Evolutionary conservation across 92 coral and sea anemone species (phyloP), one percentile per base, ranked within the genome.

Genomic region (Anthopleura xanthogrammica): DNA sequence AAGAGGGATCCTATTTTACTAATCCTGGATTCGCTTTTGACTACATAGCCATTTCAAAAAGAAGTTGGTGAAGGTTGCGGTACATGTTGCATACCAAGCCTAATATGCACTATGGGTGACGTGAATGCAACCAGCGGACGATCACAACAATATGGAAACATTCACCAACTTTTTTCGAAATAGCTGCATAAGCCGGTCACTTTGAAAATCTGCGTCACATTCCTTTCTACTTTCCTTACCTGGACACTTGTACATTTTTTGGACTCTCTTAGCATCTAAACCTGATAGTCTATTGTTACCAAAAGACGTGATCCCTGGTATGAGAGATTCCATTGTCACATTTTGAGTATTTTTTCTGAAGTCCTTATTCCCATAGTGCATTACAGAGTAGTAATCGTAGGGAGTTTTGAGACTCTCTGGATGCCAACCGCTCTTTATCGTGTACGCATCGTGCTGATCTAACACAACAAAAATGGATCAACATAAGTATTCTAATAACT

Each of bases 301-400:
- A 87, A 95, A 95, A 62, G 43, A 72, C 77, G 82, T 85, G 23
- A 90, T 77, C 22, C 86, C 73, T 41, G 90, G 77, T 7, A 78
- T 79, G 78, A 83, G 82, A 36, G 98, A 92, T 14, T 80, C 83
- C 77, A 95, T 91, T 3, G 98, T 95, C 17, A 80, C 83, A 3
- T 9, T 22, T 5, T 14, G 16, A 7, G 10, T 9, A 3, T 57
- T 24, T 41, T 3, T 3, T 75, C 78, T 43, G 79, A 95, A 95
- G 79, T 95, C 98, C 60, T 79, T 77, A 16, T 90, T 83, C 0
- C 98, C 98, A 81, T 95, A 95, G 72, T 95, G 98, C 98, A 95
- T 95, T 52, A 95, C 88, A 65, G 98, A 95, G 77, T 88, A 71
- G 84, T 94, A 94, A 66, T 95, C 98, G 60, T 95, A 95, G 29